These are phyloP conservation scores for Megathymus violae DNA, from an alignment of 1,140 invertebrate genomes.

Conservation along the genomic window DNA sequence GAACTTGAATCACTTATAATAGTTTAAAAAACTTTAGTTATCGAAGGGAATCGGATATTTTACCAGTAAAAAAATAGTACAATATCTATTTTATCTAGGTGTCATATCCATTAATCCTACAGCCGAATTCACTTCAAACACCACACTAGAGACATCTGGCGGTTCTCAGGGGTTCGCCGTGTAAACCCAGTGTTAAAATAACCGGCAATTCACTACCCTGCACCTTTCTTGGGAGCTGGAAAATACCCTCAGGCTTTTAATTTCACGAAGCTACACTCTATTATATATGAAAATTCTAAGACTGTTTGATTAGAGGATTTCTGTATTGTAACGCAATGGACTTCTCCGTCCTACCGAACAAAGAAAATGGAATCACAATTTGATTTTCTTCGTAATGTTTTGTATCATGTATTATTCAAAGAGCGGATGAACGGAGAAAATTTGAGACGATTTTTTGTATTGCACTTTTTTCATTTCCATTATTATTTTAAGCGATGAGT, in stretches of 20 bases:
- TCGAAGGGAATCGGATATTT: too few species aligned
- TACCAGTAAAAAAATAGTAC: too few species aligned
- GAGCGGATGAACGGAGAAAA: constrained; percentile 17
- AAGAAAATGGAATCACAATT: constrained; percentile 27
- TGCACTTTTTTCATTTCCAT: constrained; percentile 25
- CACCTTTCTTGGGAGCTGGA: constrained; percentile 35
- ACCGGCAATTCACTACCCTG: constrained; percentile 39
- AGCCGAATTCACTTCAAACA: constrained; percentile 36
- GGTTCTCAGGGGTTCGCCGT: constrained; percentile 61
- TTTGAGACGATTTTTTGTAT: constrained; percentile 15
- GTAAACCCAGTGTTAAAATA: constrained; percentile 58
- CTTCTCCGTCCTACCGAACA: constrained; percentile 12
- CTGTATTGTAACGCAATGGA: constrained; percentile 21
- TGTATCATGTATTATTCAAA: constrained; percentile 28
- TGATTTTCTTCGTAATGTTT: constrained; percentile 32
- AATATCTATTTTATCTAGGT: too few species aligned
- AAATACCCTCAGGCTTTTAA: constrained; percentile 63
- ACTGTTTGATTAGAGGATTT: constrained; percentile 63
- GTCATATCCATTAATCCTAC: constrained; percentile 37
- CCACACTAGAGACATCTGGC: constrained; percentile 63
- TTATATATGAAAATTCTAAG: constrained; percentile 68
- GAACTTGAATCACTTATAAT: too few species aligned
- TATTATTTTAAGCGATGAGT: constrained; percentile 4
- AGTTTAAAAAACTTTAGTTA: too few species aligned
- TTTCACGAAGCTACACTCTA: constrained; percentile 62